Evolutionary conservation across 92 coral and sea anemone species (phyloP), one percentile per base, ranked within the genome.

Genomic region (Porites cylindrica): DNA sequence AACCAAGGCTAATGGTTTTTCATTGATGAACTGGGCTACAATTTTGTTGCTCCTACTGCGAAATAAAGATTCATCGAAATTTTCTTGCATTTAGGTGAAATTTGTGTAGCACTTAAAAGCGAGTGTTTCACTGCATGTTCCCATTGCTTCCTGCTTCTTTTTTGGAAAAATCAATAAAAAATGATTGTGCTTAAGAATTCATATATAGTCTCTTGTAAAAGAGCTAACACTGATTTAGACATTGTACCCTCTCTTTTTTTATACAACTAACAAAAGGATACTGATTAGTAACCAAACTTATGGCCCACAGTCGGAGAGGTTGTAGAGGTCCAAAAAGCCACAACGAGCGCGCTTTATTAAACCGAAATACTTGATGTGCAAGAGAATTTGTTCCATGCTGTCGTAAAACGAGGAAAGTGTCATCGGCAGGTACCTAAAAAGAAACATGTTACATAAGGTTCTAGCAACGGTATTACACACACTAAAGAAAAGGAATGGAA

Each of bases 381-480:
- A 66, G 62, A 7, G 88, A 82, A 7, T 88, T 92, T 52, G 91
- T 71, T 72, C 96, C 83, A 14, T 69, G 84, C 72, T 81, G 90
- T 50, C 95, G 91, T 23, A 94, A 85, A 11, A 96, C 98, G 20
- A 96, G 87, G 66, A 90, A 96, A 52, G 99, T 94, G 50, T 91
- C 91, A 9, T 87, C 84, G 17, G 98, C 84, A 8, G 98, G 98
- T 38, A 56, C 72, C 98, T 94, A 88, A 20, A 24, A 19, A 17
- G 51, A 38, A 4, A 38, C 47, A 38, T 38, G 6, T 38, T 38
- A 38, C 47, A 38, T 38, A 38, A 38, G 47, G 47, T 38, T 38
- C 47, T 4, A 38, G 47, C 47, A 38, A 38, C 47, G 43, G 51
- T 14, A 63, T 29, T 20, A 68, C 8, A 81, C 16, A 10, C 61